Conservation (phyloP, 2,888 invertebrate genomes). For the Caenorhabditis zanzibari region DNA sequence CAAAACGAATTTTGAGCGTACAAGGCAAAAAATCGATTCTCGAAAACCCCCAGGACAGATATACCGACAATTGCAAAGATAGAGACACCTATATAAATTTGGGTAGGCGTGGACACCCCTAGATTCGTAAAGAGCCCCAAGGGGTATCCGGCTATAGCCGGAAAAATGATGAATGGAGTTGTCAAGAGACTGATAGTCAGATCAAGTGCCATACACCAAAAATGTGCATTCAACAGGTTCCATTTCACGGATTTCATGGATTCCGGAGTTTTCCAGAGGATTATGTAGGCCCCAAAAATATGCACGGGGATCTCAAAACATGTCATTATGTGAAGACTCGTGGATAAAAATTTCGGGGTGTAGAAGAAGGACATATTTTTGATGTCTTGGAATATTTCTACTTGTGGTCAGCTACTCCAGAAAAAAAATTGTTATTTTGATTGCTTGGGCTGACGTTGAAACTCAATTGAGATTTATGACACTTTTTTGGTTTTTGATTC, state of each 20-base stretch:
- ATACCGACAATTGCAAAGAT: constrained; percentile 5
- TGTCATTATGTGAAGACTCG: constrained; percentile 7
- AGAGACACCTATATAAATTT: constrained; percentile 9
- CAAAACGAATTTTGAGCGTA: constrained; percentile 6
- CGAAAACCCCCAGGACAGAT: constrained; percentile 27
- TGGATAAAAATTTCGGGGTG: constrained; percentile 20
- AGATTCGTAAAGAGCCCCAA: constrained; percentile 12
- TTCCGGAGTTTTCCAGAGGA: constrained; percentile 26
- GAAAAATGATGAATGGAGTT: constrained; percentile 21
- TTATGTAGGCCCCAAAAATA: constrained; percentile 31
- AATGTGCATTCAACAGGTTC: constrained; percentile 35
- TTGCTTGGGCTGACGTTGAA: constrained; percentile 7
- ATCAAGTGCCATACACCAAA: constrained; percentile 46
- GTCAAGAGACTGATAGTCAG: constrained; percentile 18
- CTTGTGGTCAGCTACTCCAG: not conserved
- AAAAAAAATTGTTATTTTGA: not conserved
- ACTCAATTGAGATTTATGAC: not conserved
- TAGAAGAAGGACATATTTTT: constrained; percentile 28
- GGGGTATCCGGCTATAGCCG: constrained; percentile 28
- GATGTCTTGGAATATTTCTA: too few relatives aligned
- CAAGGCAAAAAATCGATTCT: constrained; percentile 28
- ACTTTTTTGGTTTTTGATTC: constrained; percentile 3
- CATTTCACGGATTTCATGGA: constrained; percentile 41
- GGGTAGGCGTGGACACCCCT: not conserved
- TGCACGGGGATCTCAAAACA: constrained; percentile 35